A percentile compares a stretch with the other conserved stretches of the same genome.
These are phyloP conservation scores for Heliornis fulica DNA, from an alignment of 2,113 vertebrate genomes.

Conservation along the genomic window DNA sequence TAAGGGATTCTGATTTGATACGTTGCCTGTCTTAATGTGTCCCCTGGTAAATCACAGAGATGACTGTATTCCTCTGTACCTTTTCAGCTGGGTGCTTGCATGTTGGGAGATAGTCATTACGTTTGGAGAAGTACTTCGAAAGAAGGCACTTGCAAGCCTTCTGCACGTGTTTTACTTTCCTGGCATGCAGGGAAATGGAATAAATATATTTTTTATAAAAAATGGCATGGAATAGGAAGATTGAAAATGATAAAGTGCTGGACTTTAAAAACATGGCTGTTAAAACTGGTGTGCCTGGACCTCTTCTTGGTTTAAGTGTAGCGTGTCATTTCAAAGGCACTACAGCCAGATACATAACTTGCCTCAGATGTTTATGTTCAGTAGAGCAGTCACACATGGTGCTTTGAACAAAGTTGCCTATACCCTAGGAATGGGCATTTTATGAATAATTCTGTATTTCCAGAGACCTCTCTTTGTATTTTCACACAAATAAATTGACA, in stretches of 20 bases:
- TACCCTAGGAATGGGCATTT: neutral
- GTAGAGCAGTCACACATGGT: neutral
- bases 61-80: neutral
- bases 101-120: neutral
- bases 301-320: neutral
- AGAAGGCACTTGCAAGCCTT: neutral
- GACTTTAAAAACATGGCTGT: constrained; percentile 2
- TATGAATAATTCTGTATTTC: neutral
- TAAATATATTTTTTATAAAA: neutral
- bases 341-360: constrained; percentile 27
- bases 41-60: neutral
- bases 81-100: neutral
- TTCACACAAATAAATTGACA: neutral
- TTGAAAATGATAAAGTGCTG: neutral
- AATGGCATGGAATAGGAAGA: neutral
- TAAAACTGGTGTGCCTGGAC: constrained; percentile 7
- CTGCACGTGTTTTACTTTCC: neutral
- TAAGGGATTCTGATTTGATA: neutral
- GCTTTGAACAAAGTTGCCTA: neutral
- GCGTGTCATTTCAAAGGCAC: constrained; percentile 30
- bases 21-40: neutral
- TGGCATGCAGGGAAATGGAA: neutral
- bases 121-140: neutral
- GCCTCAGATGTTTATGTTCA: constrained; percentile 30
- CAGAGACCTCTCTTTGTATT: neutral